These are phyloP conservation scores for Chromobotia macracanthus DNA, from an alignment of 2,797 vertebrate species.

Conservation along the genomic window DNA sequence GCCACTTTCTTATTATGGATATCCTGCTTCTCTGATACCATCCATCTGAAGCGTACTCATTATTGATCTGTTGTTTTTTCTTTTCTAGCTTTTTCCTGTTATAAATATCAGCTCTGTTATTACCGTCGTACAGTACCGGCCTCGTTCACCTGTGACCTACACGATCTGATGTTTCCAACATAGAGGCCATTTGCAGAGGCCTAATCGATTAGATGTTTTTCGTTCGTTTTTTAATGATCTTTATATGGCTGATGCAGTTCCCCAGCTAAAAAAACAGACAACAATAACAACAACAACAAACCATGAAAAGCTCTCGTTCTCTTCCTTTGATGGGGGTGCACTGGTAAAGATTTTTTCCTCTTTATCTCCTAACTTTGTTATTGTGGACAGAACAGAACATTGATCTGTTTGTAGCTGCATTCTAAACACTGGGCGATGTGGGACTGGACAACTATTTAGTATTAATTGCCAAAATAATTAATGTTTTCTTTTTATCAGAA, in stretches of 20 bases:
- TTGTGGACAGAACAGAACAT: constrained; percentile 64
- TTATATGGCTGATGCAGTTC: constrained; percentile 28
- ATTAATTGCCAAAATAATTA: constrained; percentile 69
- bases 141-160: constrained; percentile 65
- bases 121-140: constrained; percentile 53
- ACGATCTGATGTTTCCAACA: constrained; percentile 68
- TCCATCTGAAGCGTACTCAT: constrained; percentile 59
- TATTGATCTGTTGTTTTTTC: constrained; percentile 66
- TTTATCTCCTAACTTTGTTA: constrained; percentile 33
- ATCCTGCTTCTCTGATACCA: constrained; percentile 49
- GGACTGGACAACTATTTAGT: constrained; percentile 67
- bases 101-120: constrained; percentile 46
- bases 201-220: constrained; percentile 65
- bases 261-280: not conserved
- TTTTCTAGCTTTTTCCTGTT: constrained; percentile 43
- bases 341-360: constrained; percentile 62
- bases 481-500: constrained; percentile 67
- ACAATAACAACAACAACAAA: constrained; percentile 17
- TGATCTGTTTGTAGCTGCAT: constrained; percentile 75
- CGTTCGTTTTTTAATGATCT: constrained; percentile 59
- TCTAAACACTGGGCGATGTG: constrained; percentile 67
- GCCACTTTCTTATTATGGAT: constrained; percentile 52
- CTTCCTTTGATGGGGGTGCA: constrained; percentile 38
- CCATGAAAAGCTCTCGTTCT: constrained; percentile 28
- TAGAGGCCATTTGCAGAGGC: constrained; percentile 64